Evolutionary conservation across 2,113 vertebrate genomes (phyloP), one percentile per base, ranked within the genome.

Genomic region (Dipodomys ordii): DNA sequence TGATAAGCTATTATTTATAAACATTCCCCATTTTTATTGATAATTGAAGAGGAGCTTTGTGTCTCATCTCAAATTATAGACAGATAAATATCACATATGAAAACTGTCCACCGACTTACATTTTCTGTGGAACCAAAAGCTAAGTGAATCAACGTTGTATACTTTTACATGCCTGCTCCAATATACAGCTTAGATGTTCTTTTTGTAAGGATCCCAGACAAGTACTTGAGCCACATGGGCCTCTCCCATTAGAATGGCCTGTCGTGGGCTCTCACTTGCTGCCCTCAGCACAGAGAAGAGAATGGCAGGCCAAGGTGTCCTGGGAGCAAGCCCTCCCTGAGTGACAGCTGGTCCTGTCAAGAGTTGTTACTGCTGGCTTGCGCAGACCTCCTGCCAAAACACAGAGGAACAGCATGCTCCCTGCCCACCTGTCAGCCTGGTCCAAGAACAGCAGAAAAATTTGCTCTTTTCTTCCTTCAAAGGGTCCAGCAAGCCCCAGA

Each of bases 271-370:
- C 67, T 79, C 64, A 13, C 60, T 69, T 83, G 82, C 83, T 74
- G 60, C 82, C 76, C 81, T 60, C 28, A 13, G 73, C 19, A 22
- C 60, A 39, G 86, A 87, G 32, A 62, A 0, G 2, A 93, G 93
- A 94, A 65, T 7, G 85, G 92, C 94, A 95, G 88, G 84, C 94
- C 65, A 18, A 46, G 87, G 90, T 93, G 94, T 25, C 7, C 87
- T 18, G 85, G 95, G 95, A 94, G 65, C 25, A 23, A 44, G 7
- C 25, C 87, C 68, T 92, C 93, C 81, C 96, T 90, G 84, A 95
- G 84, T 95, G 98, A 97, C 97, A 98, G 96, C 97, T 97, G 96
- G 96, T 65, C 94, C 96, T 96, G 96, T 96, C 97, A 96, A 76
- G 90, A 97, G 93, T 93, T 68, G 27, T 97, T 95, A 95, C 91